Conservation (phyloP, 2,113 vertebrate genomes). For the Maccullochella peelii region DNA sequence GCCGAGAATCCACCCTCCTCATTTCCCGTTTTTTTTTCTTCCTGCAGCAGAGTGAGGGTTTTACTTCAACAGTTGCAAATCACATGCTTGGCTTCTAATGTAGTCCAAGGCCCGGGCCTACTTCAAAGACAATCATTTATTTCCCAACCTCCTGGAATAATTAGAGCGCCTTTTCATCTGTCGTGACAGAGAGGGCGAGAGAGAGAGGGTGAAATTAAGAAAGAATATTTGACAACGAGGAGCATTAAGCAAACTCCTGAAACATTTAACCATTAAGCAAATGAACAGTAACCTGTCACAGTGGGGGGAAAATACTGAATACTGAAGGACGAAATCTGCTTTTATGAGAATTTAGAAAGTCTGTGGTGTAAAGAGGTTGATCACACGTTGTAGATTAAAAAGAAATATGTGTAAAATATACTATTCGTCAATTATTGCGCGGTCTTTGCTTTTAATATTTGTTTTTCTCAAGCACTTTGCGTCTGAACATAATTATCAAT, state of each 20-base stretch:
- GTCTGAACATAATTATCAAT: neutral
- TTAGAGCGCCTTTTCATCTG: conserved; percentile 76
- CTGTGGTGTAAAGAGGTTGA: neutral
- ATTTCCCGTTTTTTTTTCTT: conserved; percentile 70
- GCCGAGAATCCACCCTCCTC: conserved; percentile 77
- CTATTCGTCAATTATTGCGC: neutral
- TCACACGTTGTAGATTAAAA: neutral
- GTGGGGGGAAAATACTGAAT: neutral
- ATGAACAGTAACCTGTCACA: conserved; percentile 41
- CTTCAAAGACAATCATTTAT: conserved; percentile 82
- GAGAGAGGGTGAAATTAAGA: conserved; percentile 41
- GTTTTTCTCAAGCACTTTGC: neutral
- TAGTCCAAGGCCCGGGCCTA: conserved; percentile 74
- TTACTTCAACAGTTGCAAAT: conserved; percentile 81
- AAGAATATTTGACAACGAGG: conserved; percentile 53
- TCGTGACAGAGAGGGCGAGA: conserved; percentile 27
- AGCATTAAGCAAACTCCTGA: conserved; percentile 62
- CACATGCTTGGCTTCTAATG: conserved; percentile 79
- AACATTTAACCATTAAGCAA: conserved; percentile 46
- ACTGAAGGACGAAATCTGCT: neutral
- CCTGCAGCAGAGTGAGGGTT: conserved; percentile 68
- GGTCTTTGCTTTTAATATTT: neutral
- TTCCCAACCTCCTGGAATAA: conserved; percentile 76
- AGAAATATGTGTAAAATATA: neutral
- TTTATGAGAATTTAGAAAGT: neutral